Evolutionary conservation across 2,797 vertebrate species (phyloP), one percentile per base, ranked within the genome.

Genomic region (Centropyge bicolor): DNA sequence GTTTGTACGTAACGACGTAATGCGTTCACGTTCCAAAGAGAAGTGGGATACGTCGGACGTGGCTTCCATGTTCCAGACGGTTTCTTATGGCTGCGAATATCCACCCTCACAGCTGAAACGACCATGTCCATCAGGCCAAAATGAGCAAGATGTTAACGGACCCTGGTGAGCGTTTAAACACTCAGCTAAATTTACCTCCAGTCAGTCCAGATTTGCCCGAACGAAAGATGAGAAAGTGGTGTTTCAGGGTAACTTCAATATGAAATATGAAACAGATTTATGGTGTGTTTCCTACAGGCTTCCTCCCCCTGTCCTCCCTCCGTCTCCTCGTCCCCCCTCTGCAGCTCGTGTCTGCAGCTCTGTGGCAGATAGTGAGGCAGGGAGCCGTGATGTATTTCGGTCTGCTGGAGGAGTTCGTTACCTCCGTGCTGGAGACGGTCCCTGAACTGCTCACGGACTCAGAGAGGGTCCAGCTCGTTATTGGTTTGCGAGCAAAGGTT

Each of bases 401-500:
- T 13, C 70, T 87, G 65, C 76, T 86, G 80, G 83, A 86, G 71
- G 82, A 89, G 62, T 88, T 92, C 43, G 40, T 90, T 14, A 22
- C 43, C 70, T 78, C 82, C 1, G 82, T 91, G 72, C 8, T 86
- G 62, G 75, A 88, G 35, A 70, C 61, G 0, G 74, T 84, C 17
- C 85, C 82, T 24, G 88, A 87, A 48, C 65, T 86, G 49, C 80
- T 88, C 76, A 74, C 71, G 1, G 14, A 55, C 78, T 57, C 74
- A 5, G 85, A 87, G 57, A 62, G 55, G 17, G 69, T 64, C 20
- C 85, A 85, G 1, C 76, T 80, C 13, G 41, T 60, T 2, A 40
- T 86, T 48, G 87, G 86, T 1, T 49, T 84, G 9, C 69, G 72
- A 40, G 85, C 77, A 12, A 73, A 61, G 80, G 82, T 86, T 9